Evolutionary conservation across 2,113 vertebrate genomes (phyloP).

Genomic region (Chionis minor): DNA sequence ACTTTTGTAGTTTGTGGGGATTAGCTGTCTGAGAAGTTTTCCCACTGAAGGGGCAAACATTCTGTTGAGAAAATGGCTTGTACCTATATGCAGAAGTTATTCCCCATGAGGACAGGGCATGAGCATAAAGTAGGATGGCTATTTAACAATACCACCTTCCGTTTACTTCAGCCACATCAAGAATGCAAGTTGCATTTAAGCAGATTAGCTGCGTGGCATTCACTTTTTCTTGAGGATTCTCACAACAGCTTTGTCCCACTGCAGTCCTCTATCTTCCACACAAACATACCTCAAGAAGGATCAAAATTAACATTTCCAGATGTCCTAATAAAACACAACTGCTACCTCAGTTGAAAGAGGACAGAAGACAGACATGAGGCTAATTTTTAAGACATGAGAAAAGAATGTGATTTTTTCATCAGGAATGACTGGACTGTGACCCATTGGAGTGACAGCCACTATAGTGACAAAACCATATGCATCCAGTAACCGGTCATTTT

Average conservation of each 20-base stretch:
- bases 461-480: background rate
- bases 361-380: background rate
- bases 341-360: background rate
- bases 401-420: background rate
- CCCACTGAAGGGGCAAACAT: background rate
- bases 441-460: background rate
- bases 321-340: background rate
- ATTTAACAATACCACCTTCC: background rate
- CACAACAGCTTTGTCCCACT: background rate
- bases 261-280: background rate
- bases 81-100: background rate
- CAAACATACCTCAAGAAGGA: background rate
- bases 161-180: background rate
- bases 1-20: background rate
- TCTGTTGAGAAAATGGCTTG: background rate
- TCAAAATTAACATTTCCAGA: background rate
- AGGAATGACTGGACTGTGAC: background rate
- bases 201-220: background rate
- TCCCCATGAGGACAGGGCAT: background rate
- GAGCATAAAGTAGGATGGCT: background rate
- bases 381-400: background rate
- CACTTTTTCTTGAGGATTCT: background rate
- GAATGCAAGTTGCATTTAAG: background rate
- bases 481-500: background rate
- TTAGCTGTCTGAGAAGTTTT: background rate